Evolutionary conservation across 2,888 invertebrate species (phyloP).

Genomic region (Phlogophora meticulosa): DNA sequence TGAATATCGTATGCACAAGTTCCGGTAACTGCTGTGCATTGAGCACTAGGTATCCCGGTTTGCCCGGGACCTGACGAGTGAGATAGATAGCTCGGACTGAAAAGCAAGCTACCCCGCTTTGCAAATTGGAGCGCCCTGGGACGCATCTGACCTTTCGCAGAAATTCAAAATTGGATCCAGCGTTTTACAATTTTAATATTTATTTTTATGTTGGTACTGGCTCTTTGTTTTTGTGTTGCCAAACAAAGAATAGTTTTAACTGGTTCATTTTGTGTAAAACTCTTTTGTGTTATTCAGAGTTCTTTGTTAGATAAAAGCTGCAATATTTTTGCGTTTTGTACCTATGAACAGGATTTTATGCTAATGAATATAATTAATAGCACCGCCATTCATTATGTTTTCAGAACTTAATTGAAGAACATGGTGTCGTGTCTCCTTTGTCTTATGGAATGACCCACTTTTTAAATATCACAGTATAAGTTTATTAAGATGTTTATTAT

Average conservation of each 20-base stretch:
- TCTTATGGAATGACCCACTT: not conserved
- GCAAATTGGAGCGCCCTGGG: conserved; percentile 71
- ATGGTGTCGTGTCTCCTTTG: not conserved
- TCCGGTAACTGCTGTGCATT: conserved; percentile 67
- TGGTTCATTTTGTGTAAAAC: conserved; percentile 27
- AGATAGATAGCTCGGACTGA: conserved; percentile 79
- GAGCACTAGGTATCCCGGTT: conserved; percentile 79
- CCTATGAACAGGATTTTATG: not conserved
- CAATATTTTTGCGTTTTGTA: conserved; percentile 18
- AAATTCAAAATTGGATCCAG: conserved; percentile 63
- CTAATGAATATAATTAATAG: not conserved
- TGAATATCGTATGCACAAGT: conserved; percentile 69
- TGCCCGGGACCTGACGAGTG: conserved; percentile 82
- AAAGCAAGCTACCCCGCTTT: conserved; percentile 67
- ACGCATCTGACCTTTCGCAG: conserved; percentile 77
- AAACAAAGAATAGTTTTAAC: conserved; percentile 41
- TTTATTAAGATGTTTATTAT: too few species aligned
- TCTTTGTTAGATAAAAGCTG: conserved; percentile 25
- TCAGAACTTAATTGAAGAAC: not conserved
- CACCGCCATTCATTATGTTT: not conserved
- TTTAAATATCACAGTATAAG: too few species aligned
- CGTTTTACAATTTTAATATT: conserved; percentile 48
- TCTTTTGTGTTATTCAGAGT: conserved; percentile 29
- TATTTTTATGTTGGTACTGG: conserved; percentile 27
- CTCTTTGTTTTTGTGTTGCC: conserved; percentile 39